Conservation (phyloP, 1,140 invertebrate species). For the Propsilocerus akamusi region DNA sequence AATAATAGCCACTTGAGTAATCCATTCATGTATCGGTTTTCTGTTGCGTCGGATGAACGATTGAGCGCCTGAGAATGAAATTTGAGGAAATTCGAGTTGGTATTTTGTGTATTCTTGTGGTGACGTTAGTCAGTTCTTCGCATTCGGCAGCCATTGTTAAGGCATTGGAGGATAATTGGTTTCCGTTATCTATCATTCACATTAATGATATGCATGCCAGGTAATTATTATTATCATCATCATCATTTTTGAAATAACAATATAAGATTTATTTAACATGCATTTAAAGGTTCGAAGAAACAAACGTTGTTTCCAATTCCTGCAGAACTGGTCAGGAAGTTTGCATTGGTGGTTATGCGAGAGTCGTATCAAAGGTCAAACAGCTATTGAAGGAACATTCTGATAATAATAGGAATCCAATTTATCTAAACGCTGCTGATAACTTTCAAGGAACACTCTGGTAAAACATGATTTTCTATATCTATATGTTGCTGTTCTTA, state of each 20-base stretch:
- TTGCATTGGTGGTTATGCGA: conserved; percentile 57
- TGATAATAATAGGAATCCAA: conserved; percentile 32
- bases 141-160: not conserved
- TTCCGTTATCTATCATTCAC: conserved; percentile 55
- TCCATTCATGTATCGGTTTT: too few relatives aligned
- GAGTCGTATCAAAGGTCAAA: conserved; percentile 36
- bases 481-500: too few relatives aligned
- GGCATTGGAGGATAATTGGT: conserved; percentile 19
- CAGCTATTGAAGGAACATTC: conserved; percentile 28
- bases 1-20: too few relatives aligned
- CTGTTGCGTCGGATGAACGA: too few relatives aligned
- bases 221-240: conserved; percentile 22
- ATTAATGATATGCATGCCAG: conserved; percentile 69
- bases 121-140: too few relatives aligned
- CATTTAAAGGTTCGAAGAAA: conserved; percentile 44
- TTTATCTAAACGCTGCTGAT: conserved; percentile 68
- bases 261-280: not conserved
- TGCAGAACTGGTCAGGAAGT: conserved; percentile 28
- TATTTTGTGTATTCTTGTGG: too few relatives aligned
- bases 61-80: too few relatives aligned
- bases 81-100: too few relatives aligned
- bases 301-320: conserved; percentile 33
- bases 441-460: conserved; percentile 73
- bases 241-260: conserved; percentile 2
- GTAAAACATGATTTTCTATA: too few relatives aligned